Evolutionary conservation across 2,888 invertebrate genomes (phyloP), one percentile per base, ranked within the genome.

Genomic region (Phania funesta): DNA sequence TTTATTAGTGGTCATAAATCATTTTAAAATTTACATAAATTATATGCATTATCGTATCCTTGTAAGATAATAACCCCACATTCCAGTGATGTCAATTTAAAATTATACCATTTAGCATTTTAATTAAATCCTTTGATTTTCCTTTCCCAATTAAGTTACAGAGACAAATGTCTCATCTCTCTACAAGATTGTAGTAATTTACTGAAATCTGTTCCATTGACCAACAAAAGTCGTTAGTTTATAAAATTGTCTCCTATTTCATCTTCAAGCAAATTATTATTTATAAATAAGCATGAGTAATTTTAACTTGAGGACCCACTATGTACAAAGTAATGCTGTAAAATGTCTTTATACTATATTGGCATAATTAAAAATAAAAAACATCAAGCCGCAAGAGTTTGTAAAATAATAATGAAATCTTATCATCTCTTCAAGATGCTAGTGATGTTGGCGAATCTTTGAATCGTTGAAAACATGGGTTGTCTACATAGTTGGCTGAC

Each of bases 311-410:
- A 65, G 75, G 70, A 58, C 26, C 54, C 54, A 46, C n/a, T 26
- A 11, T 0, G 26, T 26, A 52, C 29, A 50, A 50, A 62, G 32
- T 44, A 20, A 20, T 24, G 24, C 35, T 48, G 38, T 71, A 32
- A 65, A 78, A 71, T 78, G 71, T 50, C 65, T 79, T 73, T 60
- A 73, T 79, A 67, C n/a, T 52, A 67, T 73, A 73, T 79, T 67
- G 67, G 52, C 74, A 70, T 74, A 64, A 80, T 74, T 74, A 80
- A 26, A 44, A 20, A 22, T 56, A 32, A 54, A 13, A 26, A 44
- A 44, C 16, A 13, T 24, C 35, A 58, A 26, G 35, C 4, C 56
- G 58, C 16, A 29, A 54, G 32, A 74, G 8, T 52, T 22, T 35
- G 18, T 20, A 22, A 22, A 35, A 46, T 7, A 44, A 29, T 8